Conservation (phyloP, 2,113 vertebrate genomes). For the Perca fluviatilis region DNA sequence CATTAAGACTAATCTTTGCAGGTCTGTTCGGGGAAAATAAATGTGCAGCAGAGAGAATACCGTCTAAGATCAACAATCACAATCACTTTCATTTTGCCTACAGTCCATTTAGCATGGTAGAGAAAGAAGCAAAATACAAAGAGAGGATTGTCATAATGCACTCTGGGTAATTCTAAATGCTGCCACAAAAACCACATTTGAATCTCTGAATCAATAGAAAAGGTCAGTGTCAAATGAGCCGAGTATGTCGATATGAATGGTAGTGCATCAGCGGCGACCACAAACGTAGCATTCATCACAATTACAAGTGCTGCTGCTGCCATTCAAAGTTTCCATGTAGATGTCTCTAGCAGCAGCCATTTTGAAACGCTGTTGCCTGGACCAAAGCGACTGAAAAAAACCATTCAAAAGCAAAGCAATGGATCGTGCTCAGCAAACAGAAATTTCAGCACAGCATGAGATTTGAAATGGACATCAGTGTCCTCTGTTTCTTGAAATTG, state of each 20-base stretch:
- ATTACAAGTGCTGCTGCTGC: slow-evolving; percentile 66
- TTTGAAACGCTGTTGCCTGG: slow-evolving; percentile 77
- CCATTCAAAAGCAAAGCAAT: slow-evolving; percentile 64
- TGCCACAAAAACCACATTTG: slow-evolving; percentile 34
- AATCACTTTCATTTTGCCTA: slow-evolving; percentile 36
- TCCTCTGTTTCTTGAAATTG: slow-evolving; percentile 38
- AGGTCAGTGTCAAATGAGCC: slow-evolving; percentile 45
- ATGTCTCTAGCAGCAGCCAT: slow-evolving; percentile 82
- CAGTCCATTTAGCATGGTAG: background rate
- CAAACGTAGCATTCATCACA: slow-evolving; percentile 50
- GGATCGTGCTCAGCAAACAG: slow-evolving; percentile 44
- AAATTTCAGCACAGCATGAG: slow-evolving; percentile 27
- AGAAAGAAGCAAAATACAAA: slow-evolving; percentile 17
- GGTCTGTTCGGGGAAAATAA: slow-evolving; percentile 38
- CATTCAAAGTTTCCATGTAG: slow-evolving; percentile 82
- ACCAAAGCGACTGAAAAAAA: slow-evolving; percentile 71
- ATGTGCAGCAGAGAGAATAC: slow-evolving; percentile 36
- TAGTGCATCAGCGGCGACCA: slow-evolving; percentile 28
- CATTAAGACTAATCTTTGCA: slow-evolving; percentile 47
- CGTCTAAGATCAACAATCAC: slow-evolving; percentile 24
- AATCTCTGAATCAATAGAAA: slow-evolving; percentile 55
- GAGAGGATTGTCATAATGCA: slow-evolving; percentile 19
- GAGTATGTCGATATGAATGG: slow-evolving; percentile 33
- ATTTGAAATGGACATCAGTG: slow-evolving; percentile 54
- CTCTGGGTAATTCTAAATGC: slow-evolving; percentile 26